A percentile compares a stretch with the other conserved stretches of the same genome.
Evolutionary conservation across 2,113 vertebrate species (phyloP).

Genomic region (Neogobius melanostomus): DNA sequence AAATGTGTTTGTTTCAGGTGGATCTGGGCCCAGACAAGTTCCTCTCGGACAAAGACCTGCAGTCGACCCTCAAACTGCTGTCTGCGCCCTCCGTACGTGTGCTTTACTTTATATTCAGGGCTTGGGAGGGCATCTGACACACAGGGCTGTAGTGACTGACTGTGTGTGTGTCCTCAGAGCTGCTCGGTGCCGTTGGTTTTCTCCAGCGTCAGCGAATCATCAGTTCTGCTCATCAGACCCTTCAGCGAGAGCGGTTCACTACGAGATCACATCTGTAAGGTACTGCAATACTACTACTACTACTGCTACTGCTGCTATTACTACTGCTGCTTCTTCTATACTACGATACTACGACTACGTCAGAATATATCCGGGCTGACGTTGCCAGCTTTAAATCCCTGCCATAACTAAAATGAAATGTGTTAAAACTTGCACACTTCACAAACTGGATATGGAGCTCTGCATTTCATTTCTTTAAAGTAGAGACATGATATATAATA

Average conservation of each 20-base stretch:
- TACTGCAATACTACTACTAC: conserved; percentile 48
- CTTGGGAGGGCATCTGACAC: not conserved
- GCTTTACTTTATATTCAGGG: no score
- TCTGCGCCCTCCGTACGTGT: conserved; percentile 82
- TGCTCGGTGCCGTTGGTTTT: conserved; percentile 89
- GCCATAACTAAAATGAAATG: no score
- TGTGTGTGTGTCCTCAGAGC: conserved; percentile 70
- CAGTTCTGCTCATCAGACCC: conserved; percentile 87
- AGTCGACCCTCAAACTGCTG: conserved; percentile 90
- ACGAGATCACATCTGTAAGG: conserved; percentile 97
- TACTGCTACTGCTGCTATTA: not conserved
- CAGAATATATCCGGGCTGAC: no score
- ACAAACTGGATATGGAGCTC: no score
- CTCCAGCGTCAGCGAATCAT: conserved; percentile 89
- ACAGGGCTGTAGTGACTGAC: not conserved
- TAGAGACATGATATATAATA: no score
- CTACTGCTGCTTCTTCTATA: no score
- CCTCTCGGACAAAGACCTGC: conserved; percentile 94
- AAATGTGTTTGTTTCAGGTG: conserved; percentile 75
- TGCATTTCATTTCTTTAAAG: no score
- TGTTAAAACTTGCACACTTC: no score
- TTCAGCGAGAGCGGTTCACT: conserved; percentile 94
- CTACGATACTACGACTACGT: no score
- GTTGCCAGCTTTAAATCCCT: no score
- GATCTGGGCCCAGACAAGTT: conserved; percentile 96